Conservation (phyloP, 2,113 vertebrate genomes). For the Isurus oxyrinchus region DNA sequence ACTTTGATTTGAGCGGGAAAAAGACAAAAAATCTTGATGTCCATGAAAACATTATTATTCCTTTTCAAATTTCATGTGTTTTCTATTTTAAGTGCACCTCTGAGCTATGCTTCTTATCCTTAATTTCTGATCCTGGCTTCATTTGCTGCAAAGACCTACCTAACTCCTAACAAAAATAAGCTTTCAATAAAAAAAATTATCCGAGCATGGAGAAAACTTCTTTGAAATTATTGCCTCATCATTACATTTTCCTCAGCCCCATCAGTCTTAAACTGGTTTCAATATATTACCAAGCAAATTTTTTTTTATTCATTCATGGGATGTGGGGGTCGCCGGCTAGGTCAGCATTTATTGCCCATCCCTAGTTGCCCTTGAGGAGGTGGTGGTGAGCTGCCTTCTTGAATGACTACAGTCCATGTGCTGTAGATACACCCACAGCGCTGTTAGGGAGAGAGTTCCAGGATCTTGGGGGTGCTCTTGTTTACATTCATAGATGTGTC, state of each 20-base stretch:
- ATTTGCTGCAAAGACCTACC: not conserved
- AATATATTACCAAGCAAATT: not conserved
- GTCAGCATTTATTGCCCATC: too few relatives aligned
- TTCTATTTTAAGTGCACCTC: not conserved
- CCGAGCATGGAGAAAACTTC: not conserved
- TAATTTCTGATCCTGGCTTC: not conserved
- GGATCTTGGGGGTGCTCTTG: not conserved
- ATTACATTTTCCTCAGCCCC: not conserved
- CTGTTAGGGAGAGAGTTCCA: too few relatives aligned
- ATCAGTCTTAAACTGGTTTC: not conserved
- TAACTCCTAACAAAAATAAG: not conserved
- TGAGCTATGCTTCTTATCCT: not conserved
- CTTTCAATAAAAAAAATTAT: not conserved
- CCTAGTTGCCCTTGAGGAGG: too few relatives aligned
- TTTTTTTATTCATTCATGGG: too few relatives aligned
- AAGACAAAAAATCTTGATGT: not conserved
- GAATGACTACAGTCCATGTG: too few relatives aligned
- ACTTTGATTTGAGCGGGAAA: not conserved
- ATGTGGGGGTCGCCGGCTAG: too few relatives aligned
- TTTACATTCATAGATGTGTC: not conserved
- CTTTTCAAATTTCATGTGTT: not conserved
- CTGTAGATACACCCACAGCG: too few relatives aligned
- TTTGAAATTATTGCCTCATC: not conserved
- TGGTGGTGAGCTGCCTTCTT: too few relatives aligned
- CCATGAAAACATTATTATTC: not conserved